Evolutionary conservation across 2,888 invertebrate genomes (phyloP).

Genomic region (Desoria tigrina): DNA sequence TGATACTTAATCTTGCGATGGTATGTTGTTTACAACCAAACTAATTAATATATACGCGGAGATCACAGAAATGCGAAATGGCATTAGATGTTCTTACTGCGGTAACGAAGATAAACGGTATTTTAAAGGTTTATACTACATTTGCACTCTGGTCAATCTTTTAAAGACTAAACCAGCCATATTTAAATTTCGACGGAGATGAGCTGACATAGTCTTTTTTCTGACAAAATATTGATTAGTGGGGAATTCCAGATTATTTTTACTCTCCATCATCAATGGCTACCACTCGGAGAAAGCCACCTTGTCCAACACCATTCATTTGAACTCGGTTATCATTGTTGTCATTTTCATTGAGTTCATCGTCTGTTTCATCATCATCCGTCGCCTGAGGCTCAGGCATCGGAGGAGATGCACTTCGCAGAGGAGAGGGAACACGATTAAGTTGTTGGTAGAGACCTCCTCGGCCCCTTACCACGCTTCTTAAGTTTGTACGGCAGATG

Average conservation of each 20-base stretch:
- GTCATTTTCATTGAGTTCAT: slow-evolving; percentile 26
- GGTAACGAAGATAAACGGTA: background rate
- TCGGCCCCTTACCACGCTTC: slow-evolving; percentile 50
- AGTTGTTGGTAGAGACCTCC: slow-evolving; percentile 52
- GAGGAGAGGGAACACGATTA: slow-evolving; percentile 50
- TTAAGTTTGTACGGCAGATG: slow-evolving; percentile 50
- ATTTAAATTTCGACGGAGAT: background rate
- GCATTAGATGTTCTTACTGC: background rate
- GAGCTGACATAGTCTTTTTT: background rate
- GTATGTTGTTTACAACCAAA: too few relatives aligned
- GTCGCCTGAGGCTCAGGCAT: slow-evolving; percentile 40
- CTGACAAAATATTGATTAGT: background rate
- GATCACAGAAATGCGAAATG: slow-evolving; percentile 20
- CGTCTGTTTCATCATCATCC: slow-evolving; percentile 39
- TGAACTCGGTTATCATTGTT: slow-evolving; percentile 35
- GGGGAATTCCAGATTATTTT: background rate
- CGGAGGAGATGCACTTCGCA: slow-evolving; percentile 45
- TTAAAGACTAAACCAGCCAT: background rate
- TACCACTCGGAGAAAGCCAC: slow-evolving; percentile 50
- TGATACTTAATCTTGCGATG: too few relatives aligned
- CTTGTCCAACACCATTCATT: slow-evolving; percentile 36
- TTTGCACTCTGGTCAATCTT: too few relatives aligned
- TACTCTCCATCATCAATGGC: slow-evolving; percentile 47
- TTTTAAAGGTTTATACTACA: too few relatives aligned
- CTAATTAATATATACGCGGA: background rate